Percentiles rank a stretch among this genome's conserved stretches.
Evolutionary conservation across 2,797 vertebrate species (phyloP).

Genomic region (Brachyalestes nurse): DNA sequence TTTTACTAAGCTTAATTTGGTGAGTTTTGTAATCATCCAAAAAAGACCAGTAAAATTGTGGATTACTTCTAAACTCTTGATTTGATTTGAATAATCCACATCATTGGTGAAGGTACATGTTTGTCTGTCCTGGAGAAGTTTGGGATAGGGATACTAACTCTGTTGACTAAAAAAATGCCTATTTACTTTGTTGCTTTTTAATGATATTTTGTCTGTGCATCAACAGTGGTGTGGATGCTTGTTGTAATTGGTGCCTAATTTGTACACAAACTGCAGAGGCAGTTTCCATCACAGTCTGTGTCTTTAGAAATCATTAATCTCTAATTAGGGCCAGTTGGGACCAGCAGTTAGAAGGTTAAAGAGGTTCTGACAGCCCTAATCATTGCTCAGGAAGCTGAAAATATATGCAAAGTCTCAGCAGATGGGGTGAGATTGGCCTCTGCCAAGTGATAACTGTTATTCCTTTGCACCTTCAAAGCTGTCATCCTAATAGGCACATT

Average conservation of each 20-base stretch:
- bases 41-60: background rate
- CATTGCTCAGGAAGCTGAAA: slow-evolving; percentile 99
- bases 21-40: slow-evolving; percentile 20
- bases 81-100: background rate
- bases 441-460: slow-evolving; percentile 92
- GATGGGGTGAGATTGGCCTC: slow-evolving; percentile 88
- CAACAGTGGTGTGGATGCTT: slow-evolving; percentile 56
- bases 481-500: slow-evolving; percentile 91
- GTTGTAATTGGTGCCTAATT: slow-evolving; percentile 80
- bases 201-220: slow-evolving; percentile 52
- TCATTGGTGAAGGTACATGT: background rate
- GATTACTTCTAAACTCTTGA: background rate
- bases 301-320: slow-evolving; percentile 99
- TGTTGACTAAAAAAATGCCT: slow-evolving; percentile 23
- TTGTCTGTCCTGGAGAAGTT: background rate
- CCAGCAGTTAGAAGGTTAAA: slow-evolving; percentile 99
- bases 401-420: slow-evolving; percentile 91
- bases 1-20: slow-evolving; percentile 24
- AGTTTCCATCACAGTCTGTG: slow-evolving; percentile 92
- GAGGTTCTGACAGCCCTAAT: slow-evolving; percentile 99
- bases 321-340: slow-evolving; percentile 99
- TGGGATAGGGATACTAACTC: background rate
- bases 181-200: slow-evolving; percentile 44
- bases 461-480: slow-evolving; percentile 91
- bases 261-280: slow-evolving; percentile 93